Evolutionary conservation across 2,113 vertebrate species (phyloP), one percentile per base, ranked within the genome.

Genomic region (Maccullochella peelii): DNA sequence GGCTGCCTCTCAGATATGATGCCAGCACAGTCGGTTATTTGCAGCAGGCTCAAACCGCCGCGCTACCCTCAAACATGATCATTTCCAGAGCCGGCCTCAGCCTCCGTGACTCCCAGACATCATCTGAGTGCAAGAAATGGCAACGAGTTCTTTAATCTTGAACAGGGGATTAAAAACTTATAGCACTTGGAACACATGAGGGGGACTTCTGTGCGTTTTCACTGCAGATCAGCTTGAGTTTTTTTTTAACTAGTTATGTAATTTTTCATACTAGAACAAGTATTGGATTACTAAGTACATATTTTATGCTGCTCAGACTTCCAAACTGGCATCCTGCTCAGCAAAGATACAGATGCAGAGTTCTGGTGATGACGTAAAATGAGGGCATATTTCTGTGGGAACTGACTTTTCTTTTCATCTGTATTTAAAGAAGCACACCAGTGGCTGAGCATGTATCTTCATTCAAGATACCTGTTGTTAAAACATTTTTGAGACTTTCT

Each of bases 1-100:
- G 78, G 85, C 88, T 63, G 82, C 84, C 86, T 83, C 87, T 87
- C 82, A 80, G 77, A 89, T 63, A 57, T 8, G 47, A 77, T 72
- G 87, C 87, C 91, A 88, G 78, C 79, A 36, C 79, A 73, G 62
- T 79, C 4, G 49, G 47, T 65, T 85, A 50, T 82, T 82, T 75
- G 71, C 80, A 68, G 83, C 79, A 38, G 66, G 36, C 82, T 84
- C 80, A 65, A 80, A 69, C 82, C 0, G n/a, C 75, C 9, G 23
- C 6, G 7, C 25, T 66, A 5, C 50, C 65, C 66, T 76, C 70
- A 70, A 73, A 85, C 69, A 65, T 4, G 47, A 65, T 68, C 66
- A 20, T 63, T 76, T 66, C 42, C 68, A 58, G 49, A 63, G 49
- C 71, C 0, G 55, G 63, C 50, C 27, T 42, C 77, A n/a, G 73